Conservation (phyloP, 1,140 invertebrate species). For the Drosophila arizonae region DNA sequence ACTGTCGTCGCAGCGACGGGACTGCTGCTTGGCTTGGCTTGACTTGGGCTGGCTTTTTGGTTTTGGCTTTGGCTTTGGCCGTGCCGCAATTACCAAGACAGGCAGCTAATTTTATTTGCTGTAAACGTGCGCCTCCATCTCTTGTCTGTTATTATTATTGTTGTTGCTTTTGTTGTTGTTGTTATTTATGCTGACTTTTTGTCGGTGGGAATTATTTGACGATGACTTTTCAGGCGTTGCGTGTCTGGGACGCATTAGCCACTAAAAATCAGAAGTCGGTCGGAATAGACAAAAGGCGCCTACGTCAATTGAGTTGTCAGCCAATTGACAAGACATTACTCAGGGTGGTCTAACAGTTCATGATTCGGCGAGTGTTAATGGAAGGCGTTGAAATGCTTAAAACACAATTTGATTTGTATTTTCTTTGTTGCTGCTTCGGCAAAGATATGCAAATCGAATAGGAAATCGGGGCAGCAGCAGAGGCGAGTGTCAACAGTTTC, state of each 20-base stretch:
- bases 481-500: slow-evolving; percentile 18
- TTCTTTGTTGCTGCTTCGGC: slow-evolving; percentile 20
- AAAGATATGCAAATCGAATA: slow-evolving; percentile 62
- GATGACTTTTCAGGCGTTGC: slow-evolving; percentile 61
- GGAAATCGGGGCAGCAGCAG: slow-evolving; percentile 43
- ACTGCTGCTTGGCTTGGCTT: slow-evolving; percentile 23
- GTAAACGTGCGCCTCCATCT: slow-evolving; percentile 68
- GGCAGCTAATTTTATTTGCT: slow-evolving; percentile 78
- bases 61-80: slow-evolving; percentile 36
- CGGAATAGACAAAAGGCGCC: slow-evolving; percentile 22
- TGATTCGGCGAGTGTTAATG: slow-evolving; percentile 20
- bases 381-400: slow-evolving; percentile 38
- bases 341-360: slow-evolving; percentile 51
- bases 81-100: slow-evolving; percentile 73
- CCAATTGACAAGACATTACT: slow-evolving; percentile 51
- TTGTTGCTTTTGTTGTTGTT: slow-evolving; percentile 9
- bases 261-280: slow-evolving; percentile 23
- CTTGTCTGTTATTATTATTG: slow-evolving; percentile 25
- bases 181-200: slow-evolving; percentile 33
- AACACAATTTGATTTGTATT: neutral
- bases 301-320: slow-evolving; percentile 69
- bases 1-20: slow-evolving; percentile 25
- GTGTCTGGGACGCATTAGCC: slow-evolving; percentile 59
- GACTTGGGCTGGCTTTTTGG: too few relatives aligned
- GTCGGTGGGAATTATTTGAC: slow-evolving; percentile 63